Conservation (phyloP, 2,113 vertebrate genomes). For the Heloderma charlesbogerti region DNA sequence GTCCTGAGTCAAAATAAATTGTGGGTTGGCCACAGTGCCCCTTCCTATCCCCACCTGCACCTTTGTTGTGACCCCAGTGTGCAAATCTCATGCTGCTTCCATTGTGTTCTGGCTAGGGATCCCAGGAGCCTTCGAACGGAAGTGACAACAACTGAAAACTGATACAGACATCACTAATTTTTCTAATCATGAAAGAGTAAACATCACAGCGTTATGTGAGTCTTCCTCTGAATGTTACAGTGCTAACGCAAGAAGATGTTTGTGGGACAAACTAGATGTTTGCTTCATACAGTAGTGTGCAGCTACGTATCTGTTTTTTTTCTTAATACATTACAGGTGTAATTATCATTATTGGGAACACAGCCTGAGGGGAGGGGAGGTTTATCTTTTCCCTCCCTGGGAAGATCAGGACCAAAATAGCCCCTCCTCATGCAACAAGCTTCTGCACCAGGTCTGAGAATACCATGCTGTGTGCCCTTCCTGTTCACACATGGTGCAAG, state of each 20-base stretch:
- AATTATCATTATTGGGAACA: no score
- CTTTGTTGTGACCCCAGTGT: neutral
- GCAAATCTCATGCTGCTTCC: neutral
- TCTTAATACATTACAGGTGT: neutral
- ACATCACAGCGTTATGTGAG: neutral
- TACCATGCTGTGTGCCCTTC: neutral
- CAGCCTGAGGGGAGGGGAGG: neutral
- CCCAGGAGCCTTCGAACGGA: neutral
- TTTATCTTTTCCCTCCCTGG: neutral
- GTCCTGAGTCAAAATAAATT: neutral
- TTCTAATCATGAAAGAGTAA: neutral
- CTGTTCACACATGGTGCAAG: neutral
- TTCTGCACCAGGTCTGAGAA: neutral
- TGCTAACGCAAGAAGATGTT: neutral
- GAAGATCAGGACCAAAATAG: neutral
- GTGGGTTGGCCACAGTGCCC: neutral
- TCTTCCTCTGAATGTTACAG: neutral
- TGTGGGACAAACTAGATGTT: no score
- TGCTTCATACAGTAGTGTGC: no score
- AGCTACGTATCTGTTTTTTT: neutral
- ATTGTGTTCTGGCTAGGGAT: neutral
- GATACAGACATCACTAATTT: neutral
- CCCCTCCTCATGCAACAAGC: no score
- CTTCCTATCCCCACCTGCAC: no score
- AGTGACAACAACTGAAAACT: neutral